Evolutionary conservation across 2,888 invertebrate species (phyloP).

Genomic region (Zygogramma bicolorata): DNA sequence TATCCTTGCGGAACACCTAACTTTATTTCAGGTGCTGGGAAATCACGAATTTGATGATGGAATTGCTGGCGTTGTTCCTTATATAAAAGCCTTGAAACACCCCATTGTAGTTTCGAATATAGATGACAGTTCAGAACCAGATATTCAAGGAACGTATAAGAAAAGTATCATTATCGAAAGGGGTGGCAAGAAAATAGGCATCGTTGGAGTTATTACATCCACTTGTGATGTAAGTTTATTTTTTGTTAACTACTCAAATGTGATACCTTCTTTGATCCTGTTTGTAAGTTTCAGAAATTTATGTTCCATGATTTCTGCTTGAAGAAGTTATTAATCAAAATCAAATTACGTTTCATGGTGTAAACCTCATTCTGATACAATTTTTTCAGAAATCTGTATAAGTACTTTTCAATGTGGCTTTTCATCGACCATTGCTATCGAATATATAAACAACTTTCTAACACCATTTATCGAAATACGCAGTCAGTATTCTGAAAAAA

Average conservation of each 20-base stretch:
- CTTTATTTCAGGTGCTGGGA: conserved; percentile 76
- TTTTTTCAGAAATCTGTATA: too few species aligned
- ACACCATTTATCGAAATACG: too few species aligned
- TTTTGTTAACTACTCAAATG: background rate
- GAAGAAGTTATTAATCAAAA: too few species aligned
- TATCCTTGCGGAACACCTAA: background rate
- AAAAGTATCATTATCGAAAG: conserved; percentile 76
- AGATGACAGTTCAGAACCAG: conserved; percentile 77
- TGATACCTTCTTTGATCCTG: too few species aligned
- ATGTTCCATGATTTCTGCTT: too few species aligned
- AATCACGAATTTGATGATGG: conserved; percentile 91
- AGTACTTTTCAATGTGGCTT: too few species aligned
- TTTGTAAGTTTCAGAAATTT: too few species aligned
- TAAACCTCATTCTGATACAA: too few species aligned
- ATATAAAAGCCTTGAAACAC: conserved; percentile 73
- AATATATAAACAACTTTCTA: too few species aligned
- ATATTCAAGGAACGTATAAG: conserved; percentile 72
- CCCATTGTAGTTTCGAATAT: conserved; percentile 84
- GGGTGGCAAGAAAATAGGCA: conserved; percentile 77
- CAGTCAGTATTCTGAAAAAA: too few species aligned
- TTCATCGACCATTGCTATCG: too few species aligned
- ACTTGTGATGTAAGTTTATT: conserved; percentile 72
- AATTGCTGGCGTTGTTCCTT: conserved; percentile 79
- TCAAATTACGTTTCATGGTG: too few species aligned
- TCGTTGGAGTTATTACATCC: conserved; percentile 82